Evolutionary conservation across 2,888 invertebrate genomes (phyloP).

Genomic region (Cryptocephalus primarius): DNA sequence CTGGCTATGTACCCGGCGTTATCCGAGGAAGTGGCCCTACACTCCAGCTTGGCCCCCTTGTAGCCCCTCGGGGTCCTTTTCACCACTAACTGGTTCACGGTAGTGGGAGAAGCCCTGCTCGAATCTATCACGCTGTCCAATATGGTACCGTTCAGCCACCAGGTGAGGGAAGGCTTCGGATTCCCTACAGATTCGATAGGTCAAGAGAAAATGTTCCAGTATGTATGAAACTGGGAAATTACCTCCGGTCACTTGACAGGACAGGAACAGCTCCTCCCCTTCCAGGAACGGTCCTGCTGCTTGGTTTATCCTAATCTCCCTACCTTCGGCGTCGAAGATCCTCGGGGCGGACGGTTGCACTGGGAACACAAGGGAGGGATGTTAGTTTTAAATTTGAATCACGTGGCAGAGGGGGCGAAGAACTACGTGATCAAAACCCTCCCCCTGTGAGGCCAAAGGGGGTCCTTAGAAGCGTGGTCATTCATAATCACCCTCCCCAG

Average conservation of each 20-base stretch:
- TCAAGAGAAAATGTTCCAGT: background rate
- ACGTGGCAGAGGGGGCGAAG: no score
- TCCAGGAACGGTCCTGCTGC: constrained; percentile 78
- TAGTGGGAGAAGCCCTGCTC: constrained; percentile 47
- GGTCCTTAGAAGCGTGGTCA: no score
- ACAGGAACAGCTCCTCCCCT: constrained; percentile 71
- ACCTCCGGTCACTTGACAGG: constrained; percentile 83
- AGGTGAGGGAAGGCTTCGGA: constrained; percentile 69
- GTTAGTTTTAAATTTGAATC: no score
- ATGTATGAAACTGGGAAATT: constrained; percentile 28
- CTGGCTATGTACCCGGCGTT: constrained; percentile 56
- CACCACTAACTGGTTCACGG: constrained; percentile 67
- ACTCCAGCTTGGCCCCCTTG: constrained; percentile 64
- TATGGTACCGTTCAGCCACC: constrained; percentile 69
- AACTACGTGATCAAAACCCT: no score
- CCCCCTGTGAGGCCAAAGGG: no score
- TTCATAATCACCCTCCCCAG: no score
- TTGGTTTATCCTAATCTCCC: constrained; percentile 54
- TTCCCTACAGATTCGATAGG: constrained; percentile 47
- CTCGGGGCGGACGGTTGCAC: constrained; percentile 71
- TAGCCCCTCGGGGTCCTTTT: constrained; percentile 59
- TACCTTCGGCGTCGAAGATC: constrained; percentile 74
- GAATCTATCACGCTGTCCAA: constrained; percentile 64
- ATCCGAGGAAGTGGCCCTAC: constrained; percentile 65
- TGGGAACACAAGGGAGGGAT: constrained; percentile 30